Base-by-base conservation (phyloP, 2,113 vertebrate genomes). In the Neodontobutis hainanensis region DNA sequence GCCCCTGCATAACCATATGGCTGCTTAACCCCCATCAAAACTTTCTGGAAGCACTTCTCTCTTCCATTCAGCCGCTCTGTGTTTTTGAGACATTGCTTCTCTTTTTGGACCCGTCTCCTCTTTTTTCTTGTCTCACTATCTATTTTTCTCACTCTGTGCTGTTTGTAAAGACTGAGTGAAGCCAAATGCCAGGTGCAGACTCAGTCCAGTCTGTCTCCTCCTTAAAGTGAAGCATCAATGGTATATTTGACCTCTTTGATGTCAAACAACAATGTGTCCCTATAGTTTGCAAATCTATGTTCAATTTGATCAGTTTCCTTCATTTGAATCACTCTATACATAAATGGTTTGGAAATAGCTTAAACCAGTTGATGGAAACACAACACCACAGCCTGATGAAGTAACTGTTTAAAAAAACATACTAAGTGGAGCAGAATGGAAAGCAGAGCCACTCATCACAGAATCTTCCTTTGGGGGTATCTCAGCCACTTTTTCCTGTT, bases 1-100 rank as follows among this genome's bases (percentile, higher is more conserved):
- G 90, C 65, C 73, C 61, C 67, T 75, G 82, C 82, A 85, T 80
- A 77, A 68, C 73, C 81, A 84, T 84, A 73, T 85, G 81, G 74
- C 78, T 81, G 69, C 71, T 88, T 77, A 77, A 77, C 65, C 74
- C 50, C 70, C 77, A 82, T 80, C 81, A 75, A 70, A 84, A 70
- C 53, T 75, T 47, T 65, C 73, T 80, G 80, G 68, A 75, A 78
- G 45, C 47, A 48, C 70, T 81, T 75, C 42, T 55, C 52, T 64
- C 51, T 68, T 63, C 69, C 46, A 51, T 63, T 67, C 50, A 59
- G 35, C 65, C 36, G 48, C 27, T 62, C 56, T 44, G 40, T 73
- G 50, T 70, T 80, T 59, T 40, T 70, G 35, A 12, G 12, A 12
- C 63, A 2, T 50, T 16, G 2, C 15, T 3, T 32, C 15, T 38